Base-by-base conservation (phyloP, 1,140 invertebrate genomes). In the Dinothrombium tinctorium region DNA sequence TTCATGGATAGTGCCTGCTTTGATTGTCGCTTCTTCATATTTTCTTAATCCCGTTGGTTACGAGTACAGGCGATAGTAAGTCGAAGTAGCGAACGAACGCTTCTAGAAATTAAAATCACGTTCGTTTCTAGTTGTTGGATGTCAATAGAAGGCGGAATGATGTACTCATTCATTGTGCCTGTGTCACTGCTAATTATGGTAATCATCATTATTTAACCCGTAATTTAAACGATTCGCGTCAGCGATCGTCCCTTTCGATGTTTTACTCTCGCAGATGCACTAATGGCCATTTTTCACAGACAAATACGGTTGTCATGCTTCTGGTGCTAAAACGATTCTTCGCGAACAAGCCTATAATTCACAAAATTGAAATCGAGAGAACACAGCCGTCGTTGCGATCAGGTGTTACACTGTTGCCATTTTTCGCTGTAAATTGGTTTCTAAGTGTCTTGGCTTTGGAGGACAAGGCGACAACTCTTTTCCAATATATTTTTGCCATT, bases 371-470 rank as follows among this genome's bases (percentile, higher is more conserved):
- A 22, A 49, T 53, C 15, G 46, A 48, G 12, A 42, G 39, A 38
- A 49, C 40, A 7, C 42, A 49, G 44, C 54, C 58, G 23, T 63
- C 64, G 38, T 46, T 71, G 20, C 59, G 69, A 48, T 56, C 68
- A 0, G 66, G 66, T 19, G 57, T 69, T 6, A 60, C 67, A 11
- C 49, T 71, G 42, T 60, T 70, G 43, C 69, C 69, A 24, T 59
- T 68, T 40, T 68, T 69, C 49, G 64, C 66, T 14, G 61, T 70
- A 11, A 65, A 66, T 44, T 75, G 73, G 73, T 72, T 74, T 47
- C 63, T 73, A 52, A 68, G 69, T 2, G 71, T 73, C 5, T 60
- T 74, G 5, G 71, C 72, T 9, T 60, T 75, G n/a, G 73, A 74
- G 49, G 73, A 73, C 50, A 60, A 65, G 2, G 50, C 56, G 22